Base-by-base conservation (phyloP, 2,797 vertebrate species). In the Dendrocincla tyrannina region DNA sequence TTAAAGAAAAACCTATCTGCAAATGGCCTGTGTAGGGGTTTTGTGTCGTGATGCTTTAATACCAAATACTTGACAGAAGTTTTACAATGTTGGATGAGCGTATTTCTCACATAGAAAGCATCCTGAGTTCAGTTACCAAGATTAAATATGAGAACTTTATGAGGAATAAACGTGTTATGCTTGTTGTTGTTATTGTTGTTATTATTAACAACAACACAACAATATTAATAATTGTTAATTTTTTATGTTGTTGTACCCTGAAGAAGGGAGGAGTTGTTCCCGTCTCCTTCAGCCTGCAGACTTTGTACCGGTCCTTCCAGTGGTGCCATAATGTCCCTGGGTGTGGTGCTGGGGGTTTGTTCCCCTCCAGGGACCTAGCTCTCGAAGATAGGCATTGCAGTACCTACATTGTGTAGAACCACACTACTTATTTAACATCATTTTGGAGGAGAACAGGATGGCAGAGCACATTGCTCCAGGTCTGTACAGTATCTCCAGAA, bases 21-120 rank as follows among this genome's bases (percentile, higher is more conserved):
- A 88, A 37, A 64, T 75, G n/a, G 33, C 49, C 33, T 64, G 12
- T 63, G 19, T 41, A 3, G 1, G 88, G 47, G 14, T 50, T 91
- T 82, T 82, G 27, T 15, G 2, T 79, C 66, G 32, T 41, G 67
- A 28, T 91, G 46, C 33, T 84, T 76, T 81, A 77, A 42, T 78
- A 58, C 10, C 32, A 94, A 80, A 23, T 85, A 78, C 63, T 95
- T 88, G 96, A 96, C 97, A 97, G 97, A 97, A 78, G 10, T 76
- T 96, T 96, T 90, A 58, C 74, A 58, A 91, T 96, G 96, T 98
- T 97, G 96, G 70, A 84, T 94, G 93, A 75, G 82, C 49, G 35
- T 73, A 81, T 95, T 16, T 69, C 4, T 9, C 32, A 69, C 46
- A 75, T 41, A 27, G n/a, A 77, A 79, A 35, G 46, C 58, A 55